Conservation (phyloP, 37 sponge, comb jelly and placozoan genomes). For the Cliona cf. orientalis region DNA sequence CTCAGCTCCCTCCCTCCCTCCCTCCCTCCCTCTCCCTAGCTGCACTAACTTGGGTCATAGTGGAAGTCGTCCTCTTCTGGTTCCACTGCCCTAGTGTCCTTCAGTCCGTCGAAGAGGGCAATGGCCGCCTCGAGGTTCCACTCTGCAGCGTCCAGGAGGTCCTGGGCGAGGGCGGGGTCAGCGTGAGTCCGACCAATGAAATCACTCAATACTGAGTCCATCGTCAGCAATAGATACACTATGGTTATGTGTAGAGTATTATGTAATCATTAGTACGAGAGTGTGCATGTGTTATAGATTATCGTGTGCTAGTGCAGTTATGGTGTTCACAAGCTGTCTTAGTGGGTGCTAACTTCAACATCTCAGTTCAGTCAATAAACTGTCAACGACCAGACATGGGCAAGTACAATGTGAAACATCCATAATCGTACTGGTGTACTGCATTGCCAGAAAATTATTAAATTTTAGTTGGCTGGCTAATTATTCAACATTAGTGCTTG, state of each 20-base stretch:
- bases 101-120: slow-evolving; percentile 35
- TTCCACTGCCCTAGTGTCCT: slow-evolving; percentile 29
- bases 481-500: too few species aligned
- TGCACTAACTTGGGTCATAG: slow-evolving; percentile 38
- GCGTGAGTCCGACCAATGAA: slow-evolving; percentile 61
- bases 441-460: too few species aligned
- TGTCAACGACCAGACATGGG: too few species aligned
- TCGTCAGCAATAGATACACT: neutral
- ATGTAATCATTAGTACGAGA: too few species aligned
- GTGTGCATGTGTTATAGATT: too few species aligned
- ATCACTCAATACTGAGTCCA: slow-evolving; percentile 50
- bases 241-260: slow-evolving; percentile 23
- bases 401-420: too few species aligned
- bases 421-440: too few species aligned
- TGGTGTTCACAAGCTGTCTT: neutral
- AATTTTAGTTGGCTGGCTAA: too few species aligned
- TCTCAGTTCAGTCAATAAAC: too few species aligned
- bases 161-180: slow-evolving; percentile 79
- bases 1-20: too few species aligned
- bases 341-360: too few species aligned
- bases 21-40: neutral
- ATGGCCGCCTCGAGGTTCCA: slow-evolving; percentile 69
- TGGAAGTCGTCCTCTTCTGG: slow-evolving; percentile 21
- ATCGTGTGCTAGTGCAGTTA: neutral
- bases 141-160: slow-evolving; percentile 69